Conservation (phyloP, 2,888 invertebrate genomes). For the Hypselothyrea guttata region DNA sequence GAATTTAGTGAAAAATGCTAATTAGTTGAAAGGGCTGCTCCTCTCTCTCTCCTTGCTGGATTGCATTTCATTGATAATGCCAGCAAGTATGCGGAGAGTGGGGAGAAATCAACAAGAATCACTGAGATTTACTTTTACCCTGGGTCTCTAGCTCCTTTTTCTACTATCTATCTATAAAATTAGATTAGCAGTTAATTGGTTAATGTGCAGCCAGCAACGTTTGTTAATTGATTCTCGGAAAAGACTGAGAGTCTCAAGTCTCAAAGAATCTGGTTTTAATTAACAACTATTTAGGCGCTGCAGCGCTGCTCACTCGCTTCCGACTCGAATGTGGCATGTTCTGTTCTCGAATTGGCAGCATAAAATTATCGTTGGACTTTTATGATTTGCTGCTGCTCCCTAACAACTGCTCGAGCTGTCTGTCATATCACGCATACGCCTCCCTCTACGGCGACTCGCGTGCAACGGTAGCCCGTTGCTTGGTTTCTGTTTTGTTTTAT, state of each 20-base stretch:
- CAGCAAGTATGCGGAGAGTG: conserved; percentile 46
- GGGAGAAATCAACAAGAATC: conserved; percentile 37
- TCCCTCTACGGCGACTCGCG: conserved; percentile 18
- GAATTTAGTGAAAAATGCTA: conserved; percentile 81
- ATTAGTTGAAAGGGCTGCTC: conserved; percentile 73
- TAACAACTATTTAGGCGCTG: conserved; percentile 70
- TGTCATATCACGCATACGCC: conserved; percentile 31
- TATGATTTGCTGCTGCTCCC: conserved; percentile 48
- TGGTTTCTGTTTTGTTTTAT: conserved; percentile 1
- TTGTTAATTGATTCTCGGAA: conserved; percentile 75
- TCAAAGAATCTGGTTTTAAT: conserved; percentile 65
- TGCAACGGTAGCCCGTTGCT: conserved; percentile 45
- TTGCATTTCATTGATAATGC: conserved; percentile 77
- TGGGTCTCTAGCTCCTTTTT: conserved; percentile 4
- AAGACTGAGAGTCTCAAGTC: conserved; percentile 35
- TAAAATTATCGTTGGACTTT: conserved; percentile 62
- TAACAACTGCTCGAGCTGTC: conserved; percentile 18
- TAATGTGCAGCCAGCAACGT: conserved; percentile 78
- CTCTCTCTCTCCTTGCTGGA: conserved; percentile 29
- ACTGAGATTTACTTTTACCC: conserved; percentile 59
- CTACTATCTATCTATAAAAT: conserved; percentile 69
- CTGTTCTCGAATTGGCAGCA: conserved; percentile 58
- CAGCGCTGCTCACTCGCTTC: conserved; percentile 26
- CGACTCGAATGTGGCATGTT: conserved; percentile 44
- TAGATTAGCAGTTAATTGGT: conserved; percentile 78